phyloP scores from a whole-genome alignment of 2,888 invertebrate species.

The Gastrophysa polygoni region DNA sequence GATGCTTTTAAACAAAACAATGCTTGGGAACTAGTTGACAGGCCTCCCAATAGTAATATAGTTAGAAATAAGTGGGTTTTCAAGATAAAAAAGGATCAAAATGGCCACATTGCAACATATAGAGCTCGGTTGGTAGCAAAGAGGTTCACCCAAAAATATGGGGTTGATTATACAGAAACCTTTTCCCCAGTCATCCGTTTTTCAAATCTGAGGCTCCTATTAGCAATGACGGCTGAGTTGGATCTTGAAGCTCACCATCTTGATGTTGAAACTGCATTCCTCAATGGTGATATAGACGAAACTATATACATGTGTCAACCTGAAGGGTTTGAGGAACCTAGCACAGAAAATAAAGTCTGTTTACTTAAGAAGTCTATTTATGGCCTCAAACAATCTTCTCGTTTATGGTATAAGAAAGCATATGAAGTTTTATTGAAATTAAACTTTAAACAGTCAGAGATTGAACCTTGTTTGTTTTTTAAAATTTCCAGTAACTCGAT shows the following conservation, averaged over 20 bases:
- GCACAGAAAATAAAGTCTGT: too few relatives aligned
- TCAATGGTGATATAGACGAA: conserved; percentile 36
- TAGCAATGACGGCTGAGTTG: conserved; percentile 22
- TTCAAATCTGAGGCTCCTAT: too few relatives aligned
- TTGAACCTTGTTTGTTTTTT: conserved; percentile 24
- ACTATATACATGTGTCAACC: conserved; percentile 21
- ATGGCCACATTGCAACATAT: conserved; percentile 20
- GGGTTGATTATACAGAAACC: too few relatives aligned
- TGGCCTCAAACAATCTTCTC: conserved; percentile 21
- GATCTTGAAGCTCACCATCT: conserved; percentile 28
- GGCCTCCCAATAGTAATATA: conserved; percentile 30
- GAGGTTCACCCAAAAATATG: too few relatives aligned
- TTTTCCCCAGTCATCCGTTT: too few relatives aligned
- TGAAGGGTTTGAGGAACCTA: too few relatives aligned
- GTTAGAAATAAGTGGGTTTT: conserved; percentile 40
- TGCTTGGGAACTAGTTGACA: conserved; percentile 37
- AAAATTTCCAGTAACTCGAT: conserved; percentile 12
- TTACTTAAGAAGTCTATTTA: not conserved
- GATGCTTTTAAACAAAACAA: conserved; percentile 31
- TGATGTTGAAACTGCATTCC: conserved; percentile 29
- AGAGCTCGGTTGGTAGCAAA: too few relatives aligned
- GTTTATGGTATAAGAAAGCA: conserved; percentile 35
- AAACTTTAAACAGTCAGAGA: conserved; percentile 16
- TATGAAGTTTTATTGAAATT: conserved; percentile 17
- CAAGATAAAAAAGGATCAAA: conserved; percentile 26